Evolutionary conservation across 2,888 invertebrate species (phyloP), one percentile per base, ranked within the genome.

Genomic region (Heliconius charithonia): DNA sequence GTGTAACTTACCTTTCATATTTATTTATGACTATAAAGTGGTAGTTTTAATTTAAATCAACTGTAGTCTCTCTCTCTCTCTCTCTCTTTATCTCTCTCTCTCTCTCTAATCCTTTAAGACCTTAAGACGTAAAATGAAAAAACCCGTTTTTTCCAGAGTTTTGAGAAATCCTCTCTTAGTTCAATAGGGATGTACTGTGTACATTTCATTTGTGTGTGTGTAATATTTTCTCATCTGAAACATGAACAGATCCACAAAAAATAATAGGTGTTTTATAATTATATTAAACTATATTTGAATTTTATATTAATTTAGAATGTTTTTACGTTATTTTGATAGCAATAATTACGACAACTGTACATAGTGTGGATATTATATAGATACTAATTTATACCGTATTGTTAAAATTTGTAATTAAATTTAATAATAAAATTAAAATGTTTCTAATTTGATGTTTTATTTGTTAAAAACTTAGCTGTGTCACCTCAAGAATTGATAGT

Each of bases 321-420:
- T 62, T 25, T 62, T 62, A 62, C 25, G 1, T 73, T 19, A 27
- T 13, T 63, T 63, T 27, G 0, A 74, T 71, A 76, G 51, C 59
- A 67, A 63, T 71, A 79, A 76, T 16, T 10, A 66, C 37, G 51
- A 45, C 56, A 16, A 77, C 16, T 81, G 81, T 81, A 81, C 66
- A 81, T 81, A 81, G 72, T 81, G 80, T 81, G 80, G 73, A 81
- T 81, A 78, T 16, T 78, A 67, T 7, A 69, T 10, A 22, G 72
- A 78, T 78, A 70, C 65, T 81, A 81, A 81, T 80, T 78, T 80
- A 75, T 80, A 83, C 79, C n/a, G 70, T 82, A 81, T 83, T 83
- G 82, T 80, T 82, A 82, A 81, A n/a, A 82, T 82, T 82, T 82
- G 78, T 82, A 83, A 82, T 82, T 80, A 81, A n/a, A 81, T 83